These are phyloP conservation scores for Cydia amplana DNA, from an alignment of 1,140 invertebrate genomes.

Conservation along the genomic window DNA sequence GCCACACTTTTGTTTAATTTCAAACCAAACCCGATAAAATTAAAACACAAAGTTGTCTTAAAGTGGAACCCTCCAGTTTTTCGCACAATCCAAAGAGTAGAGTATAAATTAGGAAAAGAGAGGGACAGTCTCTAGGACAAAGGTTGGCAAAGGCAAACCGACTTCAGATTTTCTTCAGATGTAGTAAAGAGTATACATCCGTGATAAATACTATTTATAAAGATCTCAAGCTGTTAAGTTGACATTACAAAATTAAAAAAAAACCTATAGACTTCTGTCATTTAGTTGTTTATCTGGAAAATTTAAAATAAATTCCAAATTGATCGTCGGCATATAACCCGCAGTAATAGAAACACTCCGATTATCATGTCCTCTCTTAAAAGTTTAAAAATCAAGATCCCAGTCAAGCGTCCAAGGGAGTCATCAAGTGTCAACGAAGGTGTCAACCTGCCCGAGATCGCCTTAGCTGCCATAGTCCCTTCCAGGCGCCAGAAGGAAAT, in stretches of 20 bases:
- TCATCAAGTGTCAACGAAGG: slow-evolving; percentile 13
- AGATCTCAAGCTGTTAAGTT: too few species aligned
- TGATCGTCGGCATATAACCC: neutral
- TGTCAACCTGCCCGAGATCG: slow-evolving; percentile 56
- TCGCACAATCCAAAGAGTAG: too few species aligned
- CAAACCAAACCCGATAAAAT: too few species aligned
- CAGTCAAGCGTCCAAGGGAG: slow-evolving; percentile 47
- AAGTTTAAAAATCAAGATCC: slow-evolving; percentile 46
- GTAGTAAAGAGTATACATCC: too few species aligned
- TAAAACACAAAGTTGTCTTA: too few species aligned
- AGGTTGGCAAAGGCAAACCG: too few species aligned
- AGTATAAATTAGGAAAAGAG: too few species aligned
- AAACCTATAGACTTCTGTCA: neutral
- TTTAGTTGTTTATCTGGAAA: neutral
- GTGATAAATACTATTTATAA: too few species aligned
- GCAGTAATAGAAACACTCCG: neutral
- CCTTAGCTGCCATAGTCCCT: slow-evolving; percentile 63
- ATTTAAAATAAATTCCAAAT: neutral
- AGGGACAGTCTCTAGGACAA: too few species aligned
- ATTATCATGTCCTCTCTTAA: slow-evolving; percentile 47
- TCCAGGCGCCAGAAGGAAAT: slow-evolving; percentile 68
- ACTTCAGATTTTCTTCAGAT: too few species aligned
- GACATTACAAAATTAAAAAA: neutral
- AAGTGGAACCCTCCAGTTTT: too few species aligned
- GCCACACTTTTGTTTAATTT: too few species aligned